phyloP scores from a whole-genome alignment of 1,140 invertebrate genomes.

The Tetramorium parvispinum region DNA sequence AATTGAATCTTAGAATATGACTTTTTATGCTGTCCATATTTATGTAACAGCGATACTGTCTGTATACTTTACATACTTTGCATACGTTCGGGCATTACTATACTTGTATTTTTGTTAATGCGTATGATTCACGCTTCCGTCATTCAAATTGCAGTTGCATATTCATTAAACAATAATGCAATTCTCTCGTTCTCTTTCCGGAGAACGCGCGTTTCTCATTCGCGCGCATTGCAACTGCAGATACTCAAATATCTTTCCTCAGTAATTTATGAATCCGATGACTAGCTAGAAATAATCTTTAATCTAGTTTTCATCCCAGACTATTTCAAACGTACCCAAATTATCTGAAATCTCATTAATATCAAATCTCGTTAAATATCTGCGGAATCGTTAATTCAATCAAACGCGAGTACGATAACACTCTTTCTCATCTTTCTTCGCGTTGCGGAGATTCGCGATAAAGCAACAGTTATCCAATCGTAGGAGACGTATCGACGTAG shows the following conservation, averaged over 20 bases:
- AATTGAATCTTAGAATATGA: slow-evolving; percentile 7
- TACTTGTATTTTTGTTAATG: slow-evolving; percentile 6
- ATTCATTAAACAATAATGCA: slow-evolving; percentile 15
- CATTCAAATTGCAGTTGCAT: slow-evolving; percentile 2
- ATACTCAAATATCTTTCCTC: slow-evolving; percentile 7
- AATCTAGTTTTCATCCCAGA: neutral
- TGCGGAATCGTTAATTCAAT: neutral
- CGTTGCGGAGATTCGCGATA: too few species aligned
- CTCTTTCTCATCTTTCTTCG: neutral
- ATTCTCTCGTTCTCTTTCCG: neutral
- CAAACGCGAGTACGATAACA: neutral
- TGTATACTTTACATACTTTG: slow-evolving; percentile 1
- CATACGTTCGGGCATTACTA: slow-evolving; percentile 4
- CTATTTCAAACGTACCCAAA: neutral
- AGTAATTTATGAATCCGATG: neutral
- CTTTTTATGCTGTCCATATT: neutral
- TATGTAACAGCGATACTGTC: neutral
- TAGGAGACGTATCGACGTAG: neutral
- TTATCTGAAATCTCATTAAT: neutral
- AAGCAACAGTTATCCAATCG: neutral
- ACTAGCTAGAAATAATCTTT: neutral
- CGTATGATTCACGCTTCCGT: neutral
- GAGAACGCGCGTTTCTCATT: neutral
- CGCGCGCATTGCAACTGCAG: neutral
- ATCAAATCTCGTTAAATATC: neutral